Conservation (phyloP, 2,797 vertebrate genomes). For the Merluccius polli region DNA sequence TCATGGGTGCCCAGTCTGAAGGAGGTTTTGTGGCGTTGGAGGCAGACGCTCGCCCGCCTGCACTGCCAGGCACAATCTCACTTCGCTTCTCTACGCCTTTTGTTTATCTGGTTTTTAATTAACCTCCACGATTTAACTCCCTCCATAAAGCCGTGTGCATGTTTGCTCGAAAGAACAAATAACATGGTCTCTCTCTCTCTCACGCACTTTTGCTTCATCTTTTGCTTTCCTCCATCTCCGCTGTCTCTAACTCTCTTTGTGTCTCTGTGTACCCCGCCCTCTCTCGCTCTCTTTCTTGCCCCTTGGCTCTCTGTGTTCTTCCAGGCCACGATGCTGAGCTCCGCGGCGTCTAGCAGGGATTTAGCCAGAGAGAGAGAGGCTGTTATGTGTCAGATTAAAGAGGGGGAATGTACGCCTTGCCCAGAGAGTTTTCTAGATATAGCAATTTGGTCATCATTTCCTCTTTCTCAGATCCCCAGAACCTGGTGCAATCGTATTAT, state of each 20-base stretch:
- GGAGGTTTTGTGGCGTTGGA: constrained; percentile 54
- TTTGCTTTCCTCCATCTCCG: neutral
- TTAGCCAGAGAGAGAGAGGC: constrained; percentile 67
- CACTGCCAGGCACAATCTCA: constrained; percentile 80
- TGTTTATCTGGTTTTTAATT: constrained; percentile 98
- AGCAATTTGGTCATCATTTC: constrained; percentile 70
- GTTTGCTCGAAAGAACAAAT: constrained; percentile 84
- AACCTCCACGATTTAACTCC: constrained; percentile 88
- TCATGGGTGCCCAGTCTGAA: constrained; percentile 73
- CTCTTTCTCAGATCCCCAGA: constrained; percentile 44
- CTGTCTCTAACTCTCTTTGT: neutral
- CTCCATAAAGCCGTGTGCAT: constrained; percentile 74
- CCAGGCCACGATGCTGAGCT: constrained; percentile 71
- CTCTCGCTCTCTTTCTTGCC: constrained; percentile 42
- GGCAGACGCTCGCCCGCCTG: constrained; percentile 54
- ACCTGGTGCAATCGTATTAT: neutral
- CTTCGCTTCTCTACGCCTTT: constrained; percentile 78
- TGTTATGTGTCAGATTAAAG: constrained; percentile 74
- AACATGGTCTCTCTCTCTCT: constrained; percentile 54
- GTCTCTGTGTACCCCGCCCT: neutral
- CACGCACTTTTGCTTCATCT: neutral
- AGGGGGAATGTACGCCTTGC: constrained; percentile 64
- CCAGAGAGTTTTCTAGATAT: constrained; percentile 72
- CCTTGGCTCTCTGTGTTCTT: constrained; percentile 52
- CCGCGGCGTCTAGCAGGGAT: constrained; percentile 70